A percentile compares a stretch with the other conserved stretches of the same genome.
These are phyloP conservation scores for Sciurus carolinensis DNA, from an alignment of 2,797 vertebrate genomes.

Conservation along the genomic window DNA sequence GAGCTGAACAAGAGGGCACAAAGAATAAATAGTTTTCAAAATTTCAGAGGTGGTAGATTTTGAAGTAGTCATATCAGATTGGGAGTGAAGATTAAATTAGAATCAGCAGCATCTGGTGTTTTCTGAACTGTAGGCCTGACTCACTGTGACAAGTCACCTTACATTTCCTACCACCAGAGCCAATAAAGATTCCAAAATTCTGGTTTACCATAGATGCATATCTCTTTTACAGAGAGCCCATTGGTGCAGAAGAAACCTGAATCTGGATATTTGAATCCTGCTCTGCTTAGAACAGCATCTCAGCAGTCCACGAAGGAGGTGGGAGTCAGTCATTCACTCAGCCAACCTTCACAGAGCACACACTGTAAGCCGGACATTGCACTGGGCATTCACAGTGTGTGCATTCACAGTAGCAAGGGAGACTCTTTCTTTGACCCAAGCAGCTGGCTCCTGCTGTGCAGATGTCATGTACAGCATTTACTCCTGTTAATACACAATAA, in stretches of 20 bases:
- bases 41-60: not conserved
- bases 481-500: not conserved
- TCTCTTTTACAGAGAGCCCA: not conserved
- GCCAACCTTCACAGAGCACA: not conserved
- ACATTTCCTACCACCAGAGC: not conserved
- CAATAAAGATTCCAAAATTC: constrained; percentile 18
- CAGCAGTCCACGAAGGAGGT: not conserved
- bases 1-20: not conserved
- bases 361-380: not conserved
- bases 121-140: not conserved
- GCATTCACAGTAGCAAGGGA: rapidly evolving
- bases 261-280: not conserved
- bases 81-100: not conserved
- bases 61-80: not conserved
- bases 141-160: not conserved
- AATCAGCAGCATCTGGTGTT: not conserved
- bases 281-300: not conserved
- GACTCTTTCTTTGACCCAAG: not conserved
- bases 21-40: constrained; percentile 21
- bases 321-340: not conserved
- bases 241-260: not conserved
- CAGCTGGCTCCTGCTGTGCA: not conserved
- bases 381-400: not conserved
- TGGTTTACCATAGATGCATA: not conserved
- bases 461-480: not conserved